A percentile compares a stretch with the other conserved stretches of the same genome.
Evolutionary conservation across 1,140 invertebrate species (phyloP).

Genomic region (Formica exsecta): DNA sequence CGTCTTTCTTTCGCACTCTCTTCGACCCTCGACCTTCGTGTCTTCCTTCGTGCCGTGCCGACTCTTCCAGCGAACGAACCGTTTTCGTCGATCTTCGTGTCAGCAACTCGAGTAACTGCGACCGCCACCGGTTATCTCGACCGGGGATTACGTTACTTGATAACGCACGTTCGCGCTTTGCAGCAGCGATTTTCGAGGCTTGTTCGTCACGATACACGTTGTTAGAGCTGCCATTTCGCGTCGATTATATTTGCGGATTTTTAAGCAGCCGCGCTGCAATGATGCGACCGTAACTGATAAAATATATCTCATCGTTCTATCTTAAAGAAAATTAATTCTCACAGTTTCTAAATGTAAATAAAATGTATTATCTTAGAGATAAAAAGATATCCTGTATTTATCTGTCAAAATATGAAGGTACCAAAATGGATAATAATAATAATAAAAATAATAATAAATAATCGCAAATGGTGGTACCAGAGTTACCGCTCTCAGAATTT

Average conservation of each 20-base stretch:
- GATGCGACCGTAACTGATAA: background rate
- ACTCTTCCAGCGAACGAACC: background rate
- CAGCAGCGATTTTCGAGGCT: background rate
- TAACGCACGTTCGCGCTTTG: constrained; percentile 54
- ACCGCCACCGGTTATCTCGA: constrained; percentile 37
- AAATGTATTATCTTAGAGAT: background rate
- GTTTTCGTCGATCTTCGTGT: constrained; percentile 7
- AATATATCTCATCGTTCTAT: background rate
- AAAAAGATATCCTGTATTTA: background rate
- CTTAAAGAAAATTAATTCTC: background rate
- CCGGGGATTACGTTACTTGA: constrained; percentile 43
- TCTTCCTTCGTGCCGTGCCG: background rate
- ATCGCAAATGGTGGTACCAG: background rate
- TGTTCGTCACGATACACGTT: background rate
- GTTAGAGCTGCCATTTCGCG: background rate
- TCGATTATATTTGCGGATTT: constrained; percentile 36
- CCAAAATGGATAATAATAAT: background rate
- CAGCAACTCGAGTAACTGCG: constrained; percentile 49
- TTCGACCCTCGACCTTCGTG: background rate
- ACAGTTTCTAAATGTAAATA: background rate
- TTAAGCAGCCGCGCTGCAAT: background rate
- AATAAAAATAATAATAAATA: constrained; percentile 5
- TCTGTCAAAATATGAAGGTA: background rate
- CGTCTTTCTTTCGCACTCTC: background rate
- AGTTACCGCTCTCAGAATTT: background rate